These are phyloP conservation scores for Stenodera caucasica DNA, from an alignment of 2,888 invertebrate species.

Conservation along the genomic window DNA sequence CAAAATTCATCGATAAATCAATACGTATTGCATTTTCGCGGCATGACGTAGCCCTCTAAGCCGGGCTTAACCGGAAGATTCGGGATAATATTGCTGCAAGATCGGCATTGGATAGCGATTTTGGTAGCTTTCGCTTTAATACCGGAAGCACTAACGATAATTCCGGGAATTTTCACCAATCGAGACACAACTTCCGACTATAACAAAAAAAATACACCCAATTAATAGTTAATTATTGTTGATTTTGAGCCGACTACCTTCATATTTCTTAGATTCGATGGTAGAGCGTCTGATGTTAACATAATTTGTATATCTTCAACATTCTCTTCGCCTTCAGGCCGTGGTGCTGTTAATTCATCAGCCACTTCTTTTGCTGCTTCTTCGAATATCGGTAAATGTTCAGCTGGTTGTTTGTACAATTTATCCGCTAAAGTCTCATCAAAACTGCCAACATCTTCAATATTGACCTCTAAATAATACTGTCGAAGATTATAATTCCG, in stretches of 20 bases:
- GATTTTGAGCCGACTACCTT: conserved; percentile 63
- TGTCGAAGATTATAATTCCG: conserved; percentile 88
- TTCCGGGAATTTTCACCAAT: conserved; percentile 93
- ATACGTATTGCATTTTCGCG: conserved; percentile 91
- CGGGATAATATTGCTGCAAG: conserved; percentile 85
- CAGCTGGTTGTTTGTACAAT: conserved; percentile 87
- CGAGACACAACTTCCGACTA: conserved; percentile 92
- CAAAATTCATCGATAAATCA: conserved; percentile 45
- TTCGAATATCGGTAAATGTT: conserved; percentile 92
- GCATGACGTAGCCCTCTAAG: conserved; percentile 92
- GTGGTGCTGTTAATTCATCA: conserved; percentile 92
- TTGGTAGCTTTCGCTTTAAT: conserved; percentile 94
- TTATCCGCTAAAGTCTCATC: conserved; percentile 93
- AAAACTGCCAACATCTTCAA: conserved; percentile 93
- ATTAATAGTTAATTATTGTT: not conserved
- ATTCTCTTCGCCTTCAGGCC: conserved; percentile 86
- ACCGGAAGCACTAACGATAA: conserved; percentile 90
- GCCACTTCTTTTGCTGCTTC: conserved; percentile 96
- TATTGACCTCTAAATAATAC: conserved; percentile 87
- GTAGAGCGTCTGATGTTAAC: conserved; percentile 80
- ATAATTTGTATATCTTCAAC: conserved; percentile 92
- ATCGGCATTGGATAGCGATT: conserved; percentile 94
- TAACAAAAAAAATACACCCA: conserved; percentile 38
- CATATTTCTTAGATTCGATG: conserved; percentile 78
- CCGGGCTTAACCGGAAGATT: conserved; percentile 93